These are phyloP conservation scores for Trachelipus rathkii DNA, from an alignment of 1,140 invertebrate genomes.

Conservation along the genomic window DNA sequence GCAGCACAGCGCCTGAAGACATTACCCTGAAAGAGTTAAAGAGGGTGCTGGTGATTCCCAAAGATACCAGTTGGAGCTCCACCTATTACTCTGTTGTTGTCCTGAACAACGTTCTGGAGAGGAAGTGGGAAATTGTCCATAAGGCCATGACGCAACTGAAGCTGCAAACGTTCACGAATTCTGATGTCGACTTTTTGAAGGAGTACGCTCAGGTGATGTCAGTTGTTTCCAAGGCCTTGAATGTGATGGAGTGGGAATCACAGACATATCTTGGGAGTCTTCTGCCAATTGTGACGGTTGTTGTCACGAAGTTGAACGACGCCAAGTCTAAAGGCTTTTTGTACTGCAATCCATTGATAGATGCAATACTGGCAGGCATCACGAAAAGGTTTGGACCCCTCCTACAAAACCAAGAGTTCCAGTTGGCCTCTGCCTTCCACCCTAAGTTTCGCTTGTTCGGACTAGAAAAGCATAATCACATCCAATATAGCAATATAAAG, in stretches of 20 bases:
- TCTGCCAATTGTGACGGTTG: constrained; percentile 2
- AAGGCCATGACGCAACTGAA: constrained; percentile 1
- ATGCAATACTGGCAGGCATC: constrained; percentile 18
- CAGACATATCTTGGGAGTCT: constrained; percentile 24
- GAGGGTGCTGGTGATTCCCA: constrained; percentile 24
- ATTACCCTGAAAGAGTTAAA: not conserved
- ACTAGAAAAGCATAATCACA: constrained; percentile 11
- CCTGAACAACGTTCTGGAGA: constrained; percentile 25
- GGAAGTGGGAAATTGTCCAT: constrained; percentile 1
- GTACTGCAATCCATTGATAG: constrained; percentile 10
- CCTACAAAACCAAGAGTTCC: constrained; percentile 22
- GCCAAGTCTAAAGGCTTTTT: not conserved
- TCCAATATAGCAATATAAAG: not conserved
- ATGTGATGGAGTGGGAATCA: constrained; percentile 14
- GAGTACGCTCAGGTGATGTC: constrained; percentile 22
- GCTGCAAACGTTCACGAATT: constrained; percentile 9
- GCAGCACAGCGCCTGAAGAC: constrained; percentile 28
- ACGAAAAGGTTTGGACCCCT: constrained; percentile 14
- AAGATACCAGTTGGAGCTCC: constrained; percentile 4
- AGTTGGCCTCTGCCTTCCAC: constrained; percentile 25
- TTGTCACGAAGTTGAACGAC: not conserved
- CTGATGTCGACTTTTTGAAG: constrained; percentile 7
- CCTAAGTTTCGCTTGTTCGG: constrained; percentile 18
- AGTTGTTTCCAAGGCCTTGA: not conserved
- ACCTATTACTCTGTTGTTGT: constrained; percentile 29